phyloP scores from a whole-genome alignment of 92 coral and sea anemone genomes.

The Parazoanthus atlanticus region DNA sequence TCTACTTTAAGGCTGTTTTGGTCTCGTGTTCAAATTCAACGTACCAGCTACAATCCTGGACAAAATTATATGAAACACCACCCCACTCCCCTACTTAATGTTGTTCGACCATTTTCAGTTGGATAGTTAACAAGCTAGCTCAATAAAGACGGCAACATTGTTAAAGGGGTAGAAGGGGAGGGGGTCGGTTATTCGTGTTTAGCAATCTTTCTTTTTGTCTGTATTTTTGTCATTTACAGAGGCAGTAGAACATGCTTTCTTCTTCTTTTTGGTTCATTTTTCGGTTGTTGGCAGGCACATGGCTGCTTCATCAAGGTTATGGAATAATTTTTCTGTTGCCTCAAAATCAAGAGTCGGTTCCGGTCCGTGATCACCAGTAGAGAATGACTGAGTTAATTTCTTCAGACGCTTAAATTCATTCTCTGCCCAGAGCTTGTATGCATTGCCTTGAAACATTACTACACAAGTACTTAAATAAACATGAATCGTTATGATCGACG shows the following conservation, averaged over 20 bases:
- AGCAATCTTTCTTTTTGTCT: not conserved
- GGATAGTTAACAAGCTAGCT: no score
- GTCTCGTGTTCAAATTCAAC: not conserved
- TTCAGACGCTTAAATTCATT: not conserved
- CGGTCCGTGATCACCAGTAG: conserved; percentile 7
- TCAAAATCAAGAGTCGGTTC: conserved; percentile 16
- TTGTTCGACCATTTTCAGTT: no score
- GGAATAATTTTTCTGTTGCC: conserved; percentile 13
- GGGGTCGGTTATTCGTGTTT: no score
- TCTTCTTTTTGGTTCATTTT: conserved; percentile 2
- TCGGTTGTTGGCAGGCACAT: conserved; percentile 4
- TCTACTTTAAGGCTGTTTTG: not conserved
- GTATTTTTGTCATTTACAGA: not conserved
- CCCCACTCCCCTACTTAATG: no score
- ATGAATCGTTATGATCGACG: conserved; percentile 10
- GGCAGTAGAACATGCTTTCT: conserved; percentile 10
- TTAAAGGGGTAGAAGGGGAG: no score
- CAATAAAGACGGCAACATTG: no score
- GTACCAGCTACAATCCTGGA: conserved; percentile 7
- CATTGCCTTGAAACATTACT: conserved; percentile 6
- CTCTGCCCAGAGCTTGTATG: conserved; percentile 1
- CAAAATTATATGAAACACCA: no score
- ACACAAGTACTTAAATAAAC: conserved; percentile 2
- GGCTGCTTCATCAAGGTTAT: conserved; percentile 10
- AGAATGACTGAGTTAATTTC: not conserved